Conservation (phyloP, 2,113 vertebrate species). For the Paralichthys olivaceus region DNA sequence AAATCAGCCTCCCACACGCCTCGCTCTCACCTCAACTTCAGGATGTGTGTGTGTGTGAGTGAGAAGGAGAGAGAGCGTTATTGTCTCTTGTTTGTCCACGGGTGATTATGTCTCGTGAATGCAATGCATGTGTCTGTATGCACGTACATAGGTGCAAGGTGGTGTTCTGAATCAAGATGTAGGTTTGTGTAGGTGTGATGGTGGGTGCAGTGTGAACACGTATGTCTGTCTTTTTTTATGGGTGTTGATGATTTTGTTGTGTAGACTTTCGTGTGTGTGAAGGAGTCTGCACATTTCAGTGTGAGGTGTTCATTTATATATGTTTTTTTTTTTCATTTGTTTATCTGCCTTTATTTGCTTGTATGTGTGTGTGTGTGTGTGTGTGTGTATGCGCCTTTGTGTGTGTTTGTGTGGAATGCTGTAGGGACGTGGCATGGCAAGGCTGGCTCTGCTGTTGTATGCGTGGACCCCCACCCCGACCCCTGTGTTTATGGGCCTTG, state of each 20-base stretch:
- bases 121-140: constrained; percentile 46
- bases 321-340: constrained; percentile 19
- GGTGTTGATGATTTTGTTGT: constrained; percentile 48
- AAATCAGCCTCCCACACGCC: constrained; percentile 87
- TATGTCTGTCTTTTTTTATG: constrained; percentile 38
- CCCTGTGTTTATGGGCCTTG: constrained; percentile 88
- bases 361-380: constrained; percentile 28
- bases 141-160: constrained; percentile 50
- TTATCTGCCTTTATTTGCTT: constrained; percentile 32
- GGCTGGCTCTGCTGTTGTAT: constrained; percentile 84
- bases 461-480: constrained; percentile 80
- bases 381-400: constrained; percentile 20
- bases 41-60: constrained; percentile 71
- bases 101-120: constrained; percentile 58
- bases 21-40: constrained; percentile 88
- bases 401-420: constrained; percentile 25
- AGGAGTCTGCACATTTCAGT: constrained; percentile 51
- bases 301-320: constrained; percentile 44
- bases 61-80: constrained; percentile 36
- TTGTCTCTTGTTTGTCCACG: constrained; percentile 62
- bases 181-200: constrained; percentile 53
- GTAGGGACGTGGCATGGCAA: constrained; percentile 82
- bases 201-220: constrained; percentile 53
- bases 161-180: constrained; percentile 45
- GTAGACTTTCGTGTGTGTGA: constrained; percentile 23